Conservation (phyloP, 2,797 vertebrate species). For the Enteromius mattozi region DNA sequence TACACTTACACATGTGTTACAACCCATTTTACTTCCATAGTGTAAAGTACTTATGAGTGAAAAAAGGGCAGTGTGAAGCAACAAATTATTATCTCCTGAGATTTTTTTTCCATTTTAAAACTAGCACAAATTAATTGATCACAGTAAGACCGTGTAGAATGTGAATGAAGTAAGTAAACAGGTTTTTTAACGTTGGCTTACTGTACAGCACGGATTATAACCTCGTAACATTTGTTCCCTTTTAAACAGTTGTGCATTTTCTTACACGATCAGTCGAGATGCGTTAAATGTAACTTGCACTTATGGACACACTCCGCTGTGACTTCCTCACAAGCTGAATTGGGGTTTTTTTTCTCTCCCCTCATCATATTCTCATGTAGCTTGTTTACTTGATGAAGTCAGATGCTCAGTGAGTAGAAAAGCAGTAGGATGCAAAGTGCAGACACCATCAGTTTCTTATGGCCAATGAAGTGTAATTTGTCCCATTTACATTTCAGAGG, state of each 20-base stretch:
- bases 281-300: constrained; percentile 9
- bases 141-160: not conserved
- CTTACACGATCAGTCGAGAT: constrained; percentile 9
- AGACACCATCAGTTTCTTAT: constrained; percentile 99
- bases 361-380: constrained; percentile 58
- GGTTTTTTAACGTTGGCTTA: not conserved
- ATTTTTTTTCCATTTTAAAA: not conserved
- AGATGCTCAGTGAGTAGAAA: constrained; percentile 88
- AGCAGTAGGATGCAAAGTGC: constrained; percentile 97
- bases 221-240: not conserved
- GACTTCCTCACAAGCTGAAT: constrained; percentile 47
- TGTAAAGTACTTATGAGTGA: not conserved
- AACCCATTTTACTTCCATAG: constrained; percentile 1
- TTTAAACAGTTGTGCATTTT: constrained; percentile 12
- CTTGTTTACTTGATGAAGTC: constrained; percentile 95
- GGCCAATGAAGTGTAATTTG: constrained; percentile 99
- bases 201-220: not conserved
- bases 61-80: not conserved
- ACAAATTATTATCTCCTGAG: not conserved
- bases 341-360: constrained; percentile 15
- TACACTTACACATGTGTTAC: not conserved
- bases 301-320: constrained; percentile 42
- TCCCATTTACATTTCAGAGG: constrained; percentile 99
- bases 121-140: not conserved
- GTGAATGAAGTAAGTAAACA: not conserved